Evolutionary conservation across 2,888 invertebrate genomes (phyloP).

Genomic region (Toxonevra muliebris): DNA sequence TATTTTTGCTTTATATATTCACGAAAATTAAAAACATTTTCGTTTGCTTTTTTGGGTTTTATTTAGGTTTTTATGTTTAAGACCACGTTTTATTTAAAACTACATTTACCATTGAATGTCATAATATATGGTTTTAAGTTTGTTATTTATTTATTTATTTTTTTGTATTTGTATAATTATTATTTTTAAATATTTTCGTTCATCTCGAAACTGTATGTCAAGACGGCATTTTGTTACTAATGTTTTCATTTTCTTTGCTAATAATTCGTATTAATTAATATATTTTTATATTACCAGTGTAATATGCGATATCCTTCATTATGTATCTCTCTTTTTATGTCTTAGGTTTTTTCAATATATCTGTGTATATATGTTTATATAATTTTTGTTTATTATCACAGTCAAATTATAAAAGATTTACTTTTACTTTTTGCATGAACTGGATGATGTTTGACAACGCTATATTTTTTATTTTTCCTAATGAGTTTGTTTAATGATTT

Average conservation of each 20-base stretch:
- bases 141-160: conserved; percentile 25
- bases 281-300: conserved; percentile 24
- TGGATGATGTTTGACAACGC: conserved; percentile 32
- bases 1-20: too few species aligned
- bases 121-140: conserved; percentile 33
- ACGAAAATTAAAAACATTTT: too few species aligned
- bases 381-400: conserved; percentile 63
- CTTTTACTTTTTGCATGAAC: conserved; percentile 37
- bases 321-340: conserved; percentile 29
- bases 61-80: background rate
- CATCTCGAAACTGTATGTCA: conserved; percentile 45
- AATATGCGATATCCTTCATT: conserved; percentile 11
- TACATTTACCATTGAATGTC: conserved; percentile 23
- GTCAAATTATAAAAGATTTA: conserved; percentile 65
- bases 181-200: conserved; percentile 35
- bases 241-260: conserved; percentile 30
- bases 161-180: conserved; percentile 26
- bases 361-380: conserved; percentile 41
- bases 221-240: conserved; percentile 50
- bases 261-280: conserved; percentile 34
- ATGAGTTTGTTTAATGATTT: conserved; percentile 3
- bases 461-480: conserved; percentile 21
- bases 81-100: conserved; percentile 30
- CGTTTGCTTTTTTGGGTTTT: too few species aligned
- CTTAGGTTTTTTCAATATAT: conserved; percentile 40